Conservation (phyloP, 2,888 invertebrate species). For the Eristalis arbustorum region DNA sequence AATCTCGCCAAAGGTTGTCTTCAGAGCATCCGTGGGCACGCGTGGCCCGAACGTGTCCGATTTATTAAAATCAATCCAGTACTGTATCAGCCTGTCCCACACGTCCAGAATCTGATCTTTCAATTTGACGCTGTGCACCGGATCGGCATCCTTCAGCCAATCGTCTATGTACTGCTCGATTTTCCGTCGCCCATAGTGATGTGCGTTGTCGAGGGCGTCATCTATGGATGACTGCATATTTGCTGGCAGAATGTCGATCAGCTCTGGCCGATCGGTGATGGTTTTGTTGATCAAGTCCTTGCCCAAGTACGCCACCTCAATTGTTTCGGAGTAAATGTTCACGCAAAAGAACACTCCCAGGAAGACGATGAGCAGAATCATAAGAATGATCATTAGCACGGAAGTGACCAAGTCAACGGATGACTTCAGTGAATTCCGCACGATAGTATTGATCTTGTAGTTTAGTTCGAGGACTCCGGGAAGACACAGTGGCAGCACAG, state of each 20-base stretch:
- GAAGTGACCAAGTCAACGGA: slow-evolving; percentile 93
- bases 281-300: slow-evolving; percentile 94
- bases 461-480: slow-evolving; percentile 88
- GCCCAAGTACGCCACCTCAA: slow-evolving; percentile 93
- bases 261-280: slow-evolving; percentile 92
- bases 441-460: slow-evolving; percentile 83
- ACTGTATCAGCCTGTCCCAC: slow-evolving; percentile 96
- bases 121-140: slow-evolving; percentile 89
- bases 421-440: slow-evolving; percentile 85
- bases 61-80: slow-evolving; percentile 89
- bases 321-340: slow-evolving; percentile 95
- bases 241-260: slow-evolving; percentile 89
- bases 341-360: slow-evolving; percentile 86
- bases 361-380: slow-evolving; percentile 89
- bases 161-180: slow-evolving; percentile 92
- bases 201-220: slow-evolving; percentile 95
- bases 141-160: slow-evolving; percentile 89
- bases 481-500: slow-evolving; percentile 88
- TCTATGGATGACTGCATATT: slow-evolving; percentile 85
- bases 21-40: slow-evolving; percentile 87
- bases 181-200: slow-evolving; percentile 94
- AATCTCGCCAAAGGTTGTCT: slow-evolving; percentile 86
- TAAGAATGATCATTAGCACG: slow-evolving; percentile 91
- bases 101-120: slow-evolving; percentile 94
- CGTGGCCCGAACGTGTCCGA: slow-evolving; percentile 84